Evolutionary conservation across 2,888 invertebrate genomes (phyloP).

Genomic region (Nomada goodeniana): DNA sequence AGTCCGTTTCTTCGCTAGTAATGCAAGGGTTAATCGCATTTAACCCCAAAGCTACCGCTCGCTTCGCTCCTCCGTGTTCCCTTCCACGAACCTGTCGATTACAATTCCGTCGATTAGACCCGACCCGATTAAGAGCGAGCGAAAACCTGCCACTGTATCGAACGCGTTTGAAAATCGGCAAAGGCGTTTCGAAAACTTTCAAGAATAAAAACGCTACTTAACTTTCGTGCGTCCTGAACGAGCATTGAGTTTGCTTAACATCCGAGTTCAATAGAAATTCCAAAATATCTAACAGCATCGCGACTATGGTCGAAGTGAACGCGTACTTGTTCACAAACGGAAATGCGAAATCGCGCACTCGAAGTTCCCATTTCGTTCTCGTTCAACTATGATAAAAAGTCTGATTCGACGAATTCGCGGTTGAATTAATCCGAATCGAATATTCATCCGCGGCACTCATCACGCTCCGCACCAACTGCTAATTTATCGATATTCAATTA

Average conservation of each 20-base stretch:
- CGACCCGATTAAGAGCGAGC: not conserved
- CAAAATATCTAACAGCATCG: no score
- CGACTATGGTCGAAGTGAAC: no score
- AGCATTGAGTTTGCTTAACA: no score
- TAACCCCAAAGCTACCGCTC: not conserved
- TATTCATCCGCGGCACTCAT: not conserved
- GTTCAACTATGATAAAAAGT: not conserved
- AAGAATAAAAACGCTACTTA: no score
- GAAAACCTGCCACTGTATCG: slow-evolving; percentile 21
- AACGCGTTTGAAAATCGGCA: slow-evolving; percentile 10
- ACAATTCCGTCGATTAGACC: slow-evolving; percentile 31
- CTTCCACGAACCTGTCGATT: not conserved
- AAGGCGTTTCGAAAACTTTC: no score
- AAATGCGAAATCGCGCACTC: not conserved
- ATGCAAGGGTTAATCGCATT: not conserved
- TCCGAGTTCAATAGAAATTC: no score
- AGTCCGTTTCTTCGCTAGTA: not conserved
- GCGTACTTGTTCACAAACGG: not conserved
- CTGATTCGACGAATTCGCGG: not conserved
- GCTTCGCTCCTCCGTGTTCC: not conserved
- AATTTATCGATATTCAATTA: slow-evolving; percentile 18
- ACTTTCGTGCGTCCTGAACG: no score
- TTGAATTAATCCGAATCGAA: slow-evolving; percentile 2
- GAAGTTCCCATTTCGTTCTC: not conserved
- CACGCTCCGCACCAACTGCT: not conserved